Conservation (phyloP, 2,797 vertebrate genomes). For the Onychomys leucogaster region DNA sequence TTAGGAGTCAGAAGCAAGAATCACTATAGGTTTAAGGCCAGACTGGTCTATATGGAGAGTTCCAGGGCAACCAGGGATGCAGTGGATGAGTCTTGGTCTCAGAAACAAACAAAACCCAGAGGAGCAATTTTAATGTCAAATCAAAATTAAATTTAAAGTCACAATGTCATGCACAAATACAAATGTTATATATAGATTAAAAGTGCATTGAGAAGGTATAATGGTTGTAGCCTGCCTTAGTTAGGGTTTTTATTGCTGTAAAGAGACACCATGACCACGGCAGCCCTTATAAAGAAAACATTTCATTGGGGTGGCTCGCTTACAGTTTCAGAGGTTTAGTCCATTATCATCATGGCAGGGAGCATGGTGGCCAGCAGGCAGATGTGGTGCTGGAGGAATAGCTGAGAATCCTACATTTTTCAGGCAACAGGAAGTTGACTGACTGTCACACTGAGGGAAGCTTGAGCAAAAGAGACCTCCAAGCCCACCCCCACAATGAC, state of each 20-base stretch:
- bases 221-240: not conserved
- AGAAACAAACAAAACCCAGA: constrained; percentile 1
- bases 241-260: not conserved
- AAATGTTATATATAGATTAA: constrained; percentile 27
- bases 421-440: not conserved
- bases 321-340: not conserved
- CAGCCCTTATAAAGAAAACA: not conserved
- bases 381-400: not conserved
- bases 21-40: not conserved
- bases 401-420: not conserved
- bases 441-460: not conserved
- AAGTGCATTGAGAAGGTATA: not conserved
- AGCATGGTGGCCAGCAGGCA: not conserved
- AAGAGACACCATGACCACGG: not conserved
- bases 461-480: not conserved
- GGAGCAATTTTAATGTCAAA: not conserved
- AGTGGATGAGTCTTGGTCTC: not conserved
- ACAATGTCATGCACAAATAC: not conserved
- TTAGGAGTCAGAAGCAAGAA: not conserved
- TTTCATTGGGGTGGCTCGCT: not conserved
- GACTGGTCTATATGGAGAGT: not conserved
- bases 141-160: not conserved
- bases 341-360: not conserved
- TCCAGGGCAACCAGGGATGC: not conserved
- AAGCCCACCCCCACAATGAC: not conserved